Conservation (phyloP, 1,140 invertebrate species). For the Drosophila varians region DNA sequence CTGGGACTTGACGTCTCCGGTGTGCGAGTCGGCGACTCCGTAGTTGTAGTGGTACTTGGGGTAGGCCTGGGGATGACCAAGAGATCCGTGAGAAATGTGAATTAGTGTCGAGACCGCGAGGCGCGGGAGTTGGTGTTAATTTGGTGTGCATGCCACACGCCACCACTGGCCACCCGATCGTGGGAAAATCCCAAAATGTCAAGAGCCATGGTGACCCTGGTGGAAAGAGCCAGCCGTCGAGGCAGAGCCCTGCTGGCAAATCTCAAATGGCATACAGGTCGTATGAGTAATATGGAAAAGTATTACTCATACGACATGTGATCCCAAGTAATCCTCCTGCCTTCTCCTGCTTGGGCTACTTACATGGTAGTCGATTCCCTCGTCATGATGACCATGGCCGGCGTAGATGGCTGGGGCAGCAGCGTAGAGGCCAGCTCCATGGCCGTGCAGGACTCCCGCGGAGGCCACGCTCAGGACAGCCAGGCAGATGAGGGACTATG, state of each 20-base stretch:
- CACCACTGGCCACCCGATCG: constrained; percentile 29
- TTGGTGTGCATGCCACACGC: constrained; percentile 65
- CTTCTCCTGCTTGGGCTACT: constrained; percentile 16
- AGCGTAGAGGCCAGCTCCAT: constrained; percentile 66
- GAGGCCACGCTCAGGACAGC: constrained; percentile 80
- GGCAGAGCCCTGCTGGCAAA: too few relatives aligned
- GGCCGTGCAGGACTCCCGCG: constrained; percentile 74
- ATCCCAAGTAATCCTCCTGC: neutral
- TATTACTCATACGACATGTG: neutral
- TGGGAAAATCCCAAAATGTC: constrained; percentile 67
- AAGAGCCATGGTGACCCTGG: constrained; percentile 51
- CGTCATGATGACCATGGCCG: constrained; percentile 65
- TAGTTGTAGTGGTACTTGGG: constrained; percentile 86
- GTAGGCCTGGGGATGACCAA: constrained; percentile 75
- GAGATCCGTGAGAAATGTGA: constrained; percentile 16
- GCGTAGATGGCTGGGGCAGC: constrained; percentile 65
- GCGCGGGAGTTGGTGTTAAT: constrained; percentile 38
- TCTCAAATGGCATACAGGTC: constrained; percentile 3
- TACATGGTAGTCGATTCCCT: constrained; percentile 81
- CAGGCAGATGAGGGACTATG: constrained; percentile 80
- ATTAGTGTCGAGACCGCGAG: constrained; percentile 15
- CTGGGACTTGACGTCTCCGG: constrained; percentile 87
- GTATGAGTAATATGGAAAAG: constrained; percentile 26
- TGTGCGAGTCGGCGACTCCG: constrained; percentile 85
- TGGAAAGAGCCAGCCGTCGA: constrained; percentile 2